Percentiles rank a stretch among this genome's conserved stretches.
Conservation (phyloP, 1,140 invertebrate species). For the Scaptomyza pallida region DNA sequence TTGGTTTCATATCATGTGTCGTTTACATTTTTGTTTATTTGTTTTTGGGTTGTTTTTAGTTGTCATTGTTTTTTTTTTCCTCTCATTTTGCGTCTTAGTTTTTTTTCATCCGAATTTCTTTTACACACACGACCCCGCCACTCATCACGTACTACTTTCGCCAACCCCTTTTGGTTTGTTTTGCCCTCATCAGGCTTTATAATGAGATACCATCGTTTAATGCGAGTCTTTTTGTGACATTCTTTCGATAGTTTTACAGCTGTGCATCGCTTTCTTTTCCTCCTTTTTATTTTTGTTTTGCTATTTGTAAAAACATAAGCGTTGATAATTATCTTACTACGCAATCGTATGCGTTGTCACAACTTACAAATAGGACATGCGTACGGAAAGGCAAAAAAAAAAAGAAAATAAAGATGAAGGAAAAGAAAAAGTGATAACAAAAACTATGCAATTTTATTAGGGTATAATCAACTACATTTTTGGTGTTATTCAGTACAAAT, state of each 20-base stretch:
- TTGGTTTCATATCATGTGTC: conserved; percentile 22
- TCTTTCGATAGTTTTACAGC: conserved; percentile 36
- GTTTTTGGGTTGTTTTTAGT: conserved; percentile 1
- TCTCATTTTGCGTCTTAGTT: neutral
- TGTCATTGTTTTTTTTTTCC: neutral
- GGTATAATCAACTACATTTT: conserved; percentile 12
- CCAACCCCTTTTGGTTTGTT: conserved; percentile 9
- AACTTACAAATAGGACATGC: conserved; percentile 19
- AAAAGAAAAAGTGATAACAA: neutral
- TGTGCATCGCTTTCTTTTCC: conserved; percentile 21
- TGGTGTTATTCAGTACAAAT: conserved; percentile 10
- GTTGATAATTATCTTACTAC: conserved; percentile 44
- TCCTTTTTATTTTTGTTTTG: conserved; percentile 7
- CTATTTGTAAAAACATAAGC: conserved; percentile 39
- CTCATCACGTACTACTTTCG: conserved; percentile 8
- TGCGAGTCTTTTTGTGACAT: conserved; percentile 48
- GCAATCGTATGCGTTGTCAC: no score
- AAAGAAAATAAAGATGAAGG: conserved; percentile 3
- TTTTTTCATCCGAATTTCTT: conserved; percentile 28
- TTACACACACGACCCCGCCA: no score
- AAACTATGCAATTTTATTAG: conserved; percentile 19
- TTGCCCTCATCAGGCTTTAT: conserved; percentile 26
- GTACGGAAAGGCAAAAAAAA: conserved; percentile 8
- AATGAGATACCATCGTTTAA: conserved; percentile 50
- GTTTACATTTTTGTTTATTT: conserved; percentile 31